Percentiles rank a stretch among this genome's conserved stretches.
These are phyloP conservation scores for Spatula versicolor DNA, from an alignment of 2,797 vertebrate genomes.

Conservation along the genomic window DNA sequence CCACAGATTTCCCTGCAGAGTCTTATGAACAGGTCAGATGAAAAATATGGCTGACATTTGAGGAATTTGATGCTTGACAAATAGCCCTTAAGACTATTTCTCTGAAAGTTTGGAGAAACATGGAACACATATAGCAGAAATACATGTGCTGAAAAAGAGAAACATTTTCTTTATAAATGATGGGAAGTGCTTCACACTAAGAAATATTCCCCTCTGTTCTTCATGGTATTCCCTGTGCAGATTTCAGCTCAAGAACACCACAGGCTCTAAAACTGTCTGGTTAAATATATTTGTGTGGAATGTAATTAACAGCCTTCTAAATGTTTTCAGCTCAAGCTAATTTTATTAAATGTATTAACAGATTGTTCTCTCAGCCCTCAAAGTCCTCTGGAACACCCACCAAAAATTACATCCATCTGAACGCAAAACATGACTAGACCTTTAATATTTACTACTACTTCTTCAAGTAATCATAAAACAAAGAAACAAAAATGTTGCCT, in stretches of 20 bases:
- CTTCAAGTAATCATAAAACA: background rate
- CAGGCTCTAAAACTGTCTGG: background rate
- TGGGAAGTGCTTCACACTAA: background rate
- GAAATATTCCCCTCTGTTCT: background rate
- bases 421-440: background rate
- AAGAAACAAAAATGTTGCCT: background rate
- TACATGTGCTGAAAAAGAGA: background rate
- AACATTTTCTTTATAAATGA: background rate
- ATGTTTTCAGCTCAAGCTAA: background rate
- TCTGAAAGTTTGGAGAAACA: background rate
- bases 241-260: background rate
- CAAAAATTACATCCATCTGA: background rate
- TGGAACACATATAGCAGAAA: background rate
- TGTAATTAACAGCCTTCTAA: background rate
- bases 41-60: background rate
- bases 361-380: background rate
- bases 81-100: background rate
- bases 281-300: background rate
- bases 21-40: background rate
- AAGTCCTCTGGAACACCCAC: background rate
- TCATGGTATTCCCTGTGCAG: background rate
- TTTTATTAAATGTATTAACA: background rate
- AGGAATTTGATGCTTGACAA: background rate
- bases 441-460: background rate
- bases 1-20: background rate